phyloP scores from a whole-genome alignment of 2,113 vertebrate genomes.

The Delphinapterus leucas region DNA sequence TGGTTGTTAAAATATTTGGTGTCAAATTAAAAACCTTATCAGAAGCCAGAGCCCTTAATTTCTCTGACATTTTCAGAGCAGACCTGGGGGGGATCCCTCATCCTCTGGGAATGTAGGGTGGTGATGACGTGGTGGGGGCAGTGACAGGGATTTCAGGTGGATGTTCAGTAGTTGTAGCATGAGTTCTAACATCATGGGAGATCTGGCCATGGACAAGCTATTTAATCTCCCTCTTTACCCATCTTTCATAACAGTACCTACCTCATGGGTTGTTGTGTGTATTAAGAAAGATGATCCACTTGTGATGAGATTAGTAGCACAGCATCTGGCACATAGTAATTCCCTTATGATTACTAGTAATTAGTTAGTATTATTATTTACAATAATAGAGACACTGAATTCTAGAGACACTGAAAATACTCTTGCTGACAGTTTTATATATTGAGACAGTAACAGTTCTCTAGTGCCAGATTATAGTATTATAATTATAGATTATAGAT shows the following conservation, averaged over 20 bases:
- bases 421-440: not conserved
- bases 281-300: not conserved
- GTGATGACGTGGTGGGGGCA: not conserved
- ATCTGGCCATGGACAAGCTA: not conserved
- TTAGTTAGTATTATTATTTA: conserved; percentile 49
- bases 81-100: not conserved
- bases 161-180: not conserved
- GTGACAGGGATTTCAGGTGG: not conserved
- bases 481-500: too few relatives aligned
- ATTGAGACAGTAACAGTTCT: conserved; percentile 2
- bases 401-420: not conserved
- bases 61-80: not conserved
- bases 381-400: not conserved
- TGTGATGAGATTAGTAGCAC: not conserved
- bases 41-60: not conserved
- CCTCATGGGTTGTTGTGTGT: not conserved
- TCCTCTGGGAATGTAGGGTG: not conserved
- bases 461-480: not conserved
- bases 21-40: not conserved
- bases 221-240: not conserved
- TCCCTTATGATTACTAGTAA: not conserved
- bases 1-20: not conserved
- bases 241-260: not conserved
- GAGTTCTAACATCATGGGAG: not conserved
- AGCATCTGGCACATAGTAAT: not conserved